A percentile compares a stretch with the other conserved stretches of the same genome.
Evolutionary conservation across 2,888 invertebrate species (phyloP).

Genomic region (Lasioglossum zephyrum): DNA sequence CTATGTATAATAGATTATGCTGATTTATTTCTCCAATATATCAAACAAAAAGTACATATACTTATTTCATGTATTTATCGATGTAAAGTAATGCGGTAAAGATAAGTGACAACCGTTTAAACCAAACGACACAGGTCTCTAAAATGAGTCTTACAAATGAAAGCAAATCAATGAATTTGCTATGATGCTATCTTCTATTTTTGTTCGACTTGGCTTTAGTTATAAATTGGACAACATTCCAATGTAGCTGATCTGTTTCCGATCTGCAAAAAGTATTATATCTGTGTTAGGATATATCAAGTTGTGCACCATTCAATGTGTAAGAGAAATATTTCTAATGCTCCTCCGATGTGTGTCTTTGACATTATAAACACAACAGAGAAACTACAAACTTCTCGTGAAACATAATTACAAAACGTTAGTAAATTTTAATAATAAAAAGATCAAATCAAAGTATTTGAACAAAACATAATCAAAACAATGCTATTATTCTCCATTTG

Average conservation of each 20-base stretch:
- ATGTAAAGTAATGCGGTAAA: neutral
- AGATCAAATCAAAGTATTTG: neutral
- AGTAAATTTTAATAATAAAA: neutral
- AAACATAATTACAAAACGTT: neutral
- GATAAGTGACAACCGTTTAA: neutral
- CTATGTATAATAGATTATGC: neutral
- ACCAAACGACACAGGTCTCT: neutral
- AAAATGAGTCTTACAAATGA: neutral
- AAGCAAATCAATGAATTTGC: constrained; percentile 7
- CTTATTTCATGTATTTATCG: neutral
- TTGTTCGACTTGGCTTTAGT: constrained; percentile 3
- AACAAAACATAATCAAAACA: neutral
- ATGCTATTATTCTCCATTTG: neutral
- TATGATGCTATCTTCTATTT: constrained; percentile 13
- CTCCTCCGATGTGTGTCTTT: neutral
- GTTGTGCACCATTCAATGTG: neutral
- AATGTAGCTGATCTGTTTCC: constrained; percentile 11
- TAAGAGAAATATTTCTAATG: constrained; percentile 1
- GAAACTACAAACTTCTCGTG: neutral
- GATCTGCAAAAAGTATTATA: constrained; percentile 10
- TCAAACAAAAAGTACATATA: neutral
- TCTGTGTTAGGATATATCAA: constrained; percentile 9
- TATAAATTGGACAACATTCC: constrained; percentile 13
- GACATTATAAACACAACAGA: neutral
- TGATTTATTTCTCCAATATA: constrained; percentile 3